Conservation (phyloP, 2,113 vertebrate genomes). For the Pitta sordida region DNA sequence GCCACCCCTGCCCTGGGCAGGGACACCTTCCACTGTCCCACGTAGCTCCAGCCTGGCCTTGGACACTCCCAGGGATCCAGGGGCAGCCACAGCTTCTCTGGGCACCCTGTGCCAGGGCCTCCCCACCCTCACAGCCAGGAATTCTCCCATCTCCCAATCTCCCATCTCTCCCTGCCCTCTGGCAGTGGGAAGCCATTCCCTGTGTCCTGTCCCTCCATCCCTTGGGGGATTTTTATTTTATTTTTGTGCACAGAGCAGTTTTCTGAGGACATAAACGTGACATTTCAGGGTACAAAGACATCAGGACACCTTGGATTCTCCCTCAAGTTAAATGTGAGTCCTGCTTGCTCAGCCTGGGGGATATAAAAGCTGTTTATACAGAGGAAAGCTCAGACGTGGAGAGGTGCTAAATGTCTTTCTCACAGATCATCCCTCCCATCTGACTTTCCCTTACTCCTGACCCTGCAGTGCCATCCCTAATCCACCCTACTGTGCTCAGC, state of each 20-base stretch:
- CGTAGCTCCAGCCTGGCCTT: background rate
- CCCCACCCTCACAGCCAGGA: background rate
- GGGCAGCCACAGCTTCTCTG: background rate
- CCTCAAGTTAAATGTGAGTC: background rate
- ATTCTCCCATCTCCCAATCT: background rate
- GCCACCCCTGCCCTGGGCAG: background rate
- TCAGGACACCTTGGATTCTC: background rate
- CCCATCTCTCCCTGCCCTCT: background rate
- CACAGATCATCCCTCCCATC: background rate
- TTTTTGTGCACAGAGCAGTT: background rate
- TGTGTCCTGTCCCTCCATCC: background rate
- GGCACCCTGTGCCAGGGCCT: background rate
- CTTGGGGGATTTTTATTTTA: too few species aligned
- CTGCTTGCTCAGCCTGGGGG: background rate
- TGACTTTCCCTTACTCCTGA: background rate
- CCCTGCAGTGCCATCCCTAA: background rate
- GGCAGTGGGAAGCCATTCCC: background rate
- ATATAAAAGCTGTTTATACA: background rate
- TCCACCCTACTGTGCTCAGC: background rate
- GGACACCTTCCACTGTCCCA: background rate
- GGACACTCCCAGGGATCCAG: background rate
- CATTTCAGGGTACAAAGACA: background rate
- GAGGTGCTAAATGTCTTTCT: background rate
- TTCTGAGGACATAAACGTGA: background rate
- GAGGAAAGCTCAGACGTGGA: background rate